Evolutionary conservation across 2,797 vertebrate genomes (phyloP).

Genomic region (Anguilla obscura): DNA sequence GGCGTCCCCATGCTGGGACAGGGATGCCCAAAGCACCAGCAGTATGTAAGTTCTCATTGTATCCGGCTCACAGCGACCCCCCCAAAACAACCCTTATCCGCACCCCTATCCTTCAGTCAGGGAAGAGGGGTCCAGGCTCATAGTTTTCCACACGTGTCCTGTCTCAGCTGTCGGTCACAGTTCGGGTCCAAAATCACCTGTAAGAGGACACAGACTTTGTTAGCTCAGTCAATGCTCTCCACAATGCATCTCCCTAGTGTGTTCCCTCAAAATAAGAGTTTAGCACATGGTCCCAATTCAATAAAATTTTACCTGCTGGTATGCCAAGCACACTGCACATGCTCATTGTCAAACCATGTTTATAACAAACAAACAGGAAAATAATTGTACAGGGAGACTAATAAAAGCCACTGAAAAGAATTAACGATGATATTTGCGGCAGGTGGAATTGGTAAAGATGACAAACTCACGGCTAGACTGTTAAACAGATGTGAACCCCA

Average conservation of each 20-base stretch:
- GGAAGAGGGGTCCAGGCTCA: slow-evolving; percentile 47
- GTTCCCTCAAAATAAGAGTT: background rate
- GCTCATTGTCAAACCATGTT: background rate
- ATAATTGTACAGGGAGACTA: background rate
- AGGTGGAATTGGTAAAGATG: background rate
- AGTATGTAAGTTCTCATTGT: slow-evolving; percentile 62
- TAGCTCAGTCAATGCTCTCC: background rate
- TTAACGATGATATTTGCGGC: background rate
- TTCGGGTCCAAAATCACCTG: slow-evolving; percentile 45
- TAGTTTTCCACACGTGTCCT: slow-evolving; percentile 53
- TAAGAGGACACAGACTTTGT: slow-evolving; percentile 31
- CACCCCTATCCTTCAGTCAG: slow-evolving; percentile 48
- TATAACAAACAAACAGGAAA: background rate
- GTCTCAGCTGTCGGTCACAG: background rate
- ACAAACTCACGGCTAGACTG: background rate
- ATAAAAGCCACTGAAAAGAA: background rate
- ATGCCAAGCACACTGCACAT: background rate
- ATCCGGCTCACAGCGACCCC: slow-evolving; percentile 32
- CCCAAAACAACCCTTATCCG: slow-evolving; percentile 54
- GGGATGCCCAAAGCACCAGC: slow-evolving; percentile 53
- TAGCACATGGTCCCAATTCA: background rate
- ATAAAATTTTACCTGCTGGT: background rate
- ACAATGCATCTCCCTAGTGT: background rate
- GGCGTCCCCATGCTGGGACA: slow-evolving; percentile 50
- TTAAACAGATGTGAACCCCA: background rate